These are phyloP conservation scores for Nymphalis c-album DNA, from an alignment of 2,888 invertebrate species.

Conservation along the genomic window DNA sequence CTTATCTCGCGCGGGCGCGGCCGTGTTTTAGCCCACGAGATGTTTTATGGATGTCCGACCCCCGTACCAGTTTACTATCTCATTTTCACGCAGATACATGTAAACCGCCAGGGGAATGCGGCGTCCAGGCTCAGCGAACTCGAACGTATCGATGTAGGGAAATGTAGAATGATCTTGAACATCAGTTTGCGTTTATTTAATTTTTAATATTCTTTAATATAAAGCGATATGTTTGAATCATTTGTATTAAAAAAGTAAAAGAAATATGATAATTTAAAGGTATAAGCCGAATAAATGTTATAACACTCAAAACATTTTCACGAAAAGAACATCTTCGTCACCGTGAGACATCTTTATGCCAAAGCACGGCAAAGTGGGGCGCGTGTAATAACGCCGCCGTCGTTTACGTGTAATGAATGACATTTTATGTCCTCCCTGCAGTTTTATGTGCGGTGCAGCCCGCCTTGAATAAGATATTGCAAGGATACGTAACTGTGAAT, in stretches of 20 bases:
- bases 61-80: conserved; percentile 22
- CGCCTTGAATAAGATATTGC: conserved; percentile 43
- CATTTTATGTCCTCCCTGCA: conserved; percentile 49
- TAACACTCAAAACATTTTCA: background rate
- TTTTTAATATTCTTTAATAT: too few relatives aligned
- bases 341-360: conserved; percentile 9
- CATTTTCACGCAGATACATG: conserved; percentile 12
- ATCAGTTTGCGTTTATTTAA: too few relatives aligned
- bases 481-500: conserved; percentile 27
- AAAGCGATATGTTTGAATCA: too few relatives aligned
- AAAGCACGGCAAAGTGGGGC: conserved; percentile 18
- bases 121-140: background rate
- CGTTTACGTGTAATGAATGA: conserved; percentile 50
- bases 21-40: conserved; percentile 55
- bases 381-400: conserved; percentile 26
- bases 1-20: conserved; percentile 66
- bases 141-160: background rate
- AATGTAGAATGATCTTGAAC: too few relatives aligned
- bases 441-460: conserved; percentile 49
- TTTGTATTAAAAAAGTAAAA: too few relatives aligned
- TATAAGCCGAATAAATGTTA: background rate
- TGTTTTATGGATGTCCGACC: conserved; percentile 65
- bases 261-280: background rate
- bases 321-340: conserved; percentile 1
- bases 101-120: conserved; percentile 8